Evolutionary conservation across 2,888 invertebrate genomes (phyloP).

Genomic region (Galerucella calmariensis): DNA sequence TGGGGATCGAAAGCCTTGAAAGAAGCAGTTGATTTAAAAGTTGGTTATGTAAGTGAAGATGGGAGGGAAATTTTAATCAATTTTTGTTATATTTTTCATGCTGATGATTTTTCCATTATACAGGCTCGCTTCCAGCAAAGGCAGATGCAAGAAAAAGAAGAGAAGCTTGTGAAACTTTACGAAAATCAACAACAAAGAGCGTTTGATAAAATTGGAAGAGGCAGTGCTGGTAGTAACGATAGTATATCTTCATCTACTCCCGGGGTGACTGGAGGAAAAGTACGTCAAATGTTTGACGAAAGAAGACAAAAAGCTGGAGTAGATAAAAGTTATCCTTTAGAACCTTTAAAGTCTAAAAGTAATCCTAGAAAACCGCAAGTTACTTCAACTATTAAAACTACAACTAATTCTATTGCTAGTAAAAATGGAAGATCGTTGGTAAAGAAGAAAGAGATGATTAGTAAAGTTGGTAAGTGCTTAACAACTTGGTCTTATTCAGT

Average conservation of each 20-base stretch:
- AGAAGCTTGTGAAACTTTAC: conserved; percentile 78
- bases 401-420: conserved; percentile 61
- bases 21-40: conserved; percentile 59
- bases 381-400: conserved; percentile 56
- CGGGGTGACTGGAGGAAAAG: conserved; percentile 61
- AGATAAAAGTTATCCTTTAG: conserved; percentile 84
- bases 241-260: conserved; percentile 52
- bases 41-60: conserved; percentile 6
- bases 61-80: background rate
- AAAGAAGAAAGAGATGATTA: conserved; percentile 61
- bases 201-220: conserved; percentile 69
- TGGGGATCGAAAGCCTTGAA: conserved; percentile 71
- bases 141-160: conserved; percentile 83
- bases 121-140: conserved; percentile 87
- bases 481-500: background rate
- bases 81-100: background rate
- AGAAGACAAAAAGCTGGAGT: conserved; percentile 80
- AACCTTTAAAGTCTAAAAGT: conserved; percentile 72
- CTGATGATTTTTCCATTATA: conserved; percentile 61
- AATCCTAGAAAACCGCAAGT: conserved; percentile 50
- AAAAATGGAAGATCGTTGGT: conserved; percentile 63
- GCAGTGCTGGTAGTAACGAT: conserved; percentile 66
- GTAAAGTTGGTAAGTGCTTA: conserved; percentile 50
- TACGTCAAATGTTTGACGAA: conserved; percentile 89
- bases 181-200: conserved; percentile 76